Evolutionary conservation across 1,140 invertebrate species (phyloP).

Genomic region (Oreohelix idahoensis): DNA sequence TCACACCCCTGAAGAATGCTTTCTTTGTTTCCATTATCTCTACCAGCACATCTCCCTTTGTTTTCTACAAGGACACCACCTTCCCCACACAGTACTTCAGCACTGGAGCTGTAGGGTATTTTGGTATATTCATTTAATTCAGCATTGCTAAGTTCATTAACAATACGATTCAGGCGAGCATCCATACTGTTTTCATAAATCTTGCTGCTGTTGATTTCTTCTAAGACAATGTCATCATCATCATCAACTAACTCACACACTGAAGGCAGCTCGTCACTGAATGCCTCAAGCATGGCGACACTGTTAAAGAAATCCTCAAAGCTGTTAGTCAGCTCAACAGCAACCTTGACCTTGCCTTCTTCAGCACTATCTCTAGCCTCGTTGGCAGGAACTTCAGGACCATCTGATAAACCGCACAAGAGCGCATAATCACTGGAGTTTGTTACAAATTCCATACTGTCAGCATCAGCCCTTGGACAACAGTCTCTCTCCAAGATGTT

Average conservation of each 20-base stretch:
- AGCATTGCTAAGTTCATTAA: background rate
- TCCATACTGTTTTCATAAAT: background rate
- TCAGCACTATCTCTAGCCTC: background rate
- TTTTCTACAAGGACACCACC: background rate
- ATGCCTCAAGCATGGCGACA: background rate
- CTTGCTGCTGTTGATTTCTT: background rate
- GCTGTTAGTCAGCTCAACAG: background rate
- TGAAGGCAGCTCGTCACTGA: background rate
- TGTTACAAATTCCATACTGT: background rate
- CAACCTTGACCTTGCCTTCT: background rate
- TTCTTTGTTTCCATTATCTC: background rate
- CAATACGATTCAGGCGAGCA: background rate
- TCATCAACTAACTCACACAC: background rate
- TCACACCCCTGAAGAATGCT: background rate
- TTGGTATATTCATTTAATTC: background rate
- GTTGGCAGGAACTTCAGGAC: background rate
- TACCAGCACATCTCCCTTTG: background rate
- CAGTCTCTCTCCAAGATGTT: background rate
- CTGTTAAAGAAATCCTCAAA: conserved; percentile 11
- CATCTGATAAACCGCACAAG: background rate
- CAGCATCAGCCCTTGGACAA: background rate
- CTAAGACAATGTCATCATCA: background rate
- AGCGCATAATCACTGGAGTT: background rate
- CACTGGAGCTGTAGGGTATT: background rate
- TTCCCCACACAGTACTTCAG: background rate